These are phyloP conservation scores for Emys orbicularis DNA, from an alignment of 2,797 vertebrate genomes.

Conservation along the genomic window DNA sequence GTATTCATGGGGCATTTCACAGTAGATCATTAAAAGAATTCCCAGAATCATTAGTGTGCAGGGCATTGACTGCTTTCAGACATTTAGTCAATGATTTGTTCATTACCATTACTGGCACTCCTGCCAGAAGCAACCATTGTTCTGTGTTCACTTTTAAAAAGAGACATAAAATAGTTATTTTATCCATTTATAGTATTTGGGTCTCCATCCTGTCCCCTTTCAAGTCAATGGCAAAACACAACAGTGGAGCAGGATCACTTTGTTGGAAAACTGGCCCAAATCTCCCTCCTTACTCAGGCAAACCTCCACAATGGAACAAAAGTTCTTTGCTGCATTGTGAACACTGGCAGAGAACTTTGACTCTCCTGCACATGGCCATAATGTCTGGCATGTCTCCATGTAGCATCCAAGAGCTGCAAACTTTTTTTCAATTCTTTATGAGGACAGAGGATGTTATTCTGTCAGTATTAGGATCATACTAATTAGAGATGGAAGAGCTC, in stretches of 20 bases:
- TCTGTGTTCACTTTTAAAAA: background rate
- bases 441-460: background rate
- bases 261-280: background rate
- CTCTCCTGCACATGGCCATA: background rate
- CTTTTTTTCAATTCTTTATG: background rate
- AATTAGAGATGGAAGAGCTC: background rate
- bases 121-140: background rate
- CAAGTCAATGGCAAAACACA: background rate
- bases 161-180: background rate
- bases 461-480: background rate
- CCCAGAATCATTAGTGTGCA: slow-evolving; percentile 1
- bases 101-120: background rate
- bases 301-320: background rate
- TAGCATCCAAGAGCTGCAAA: background rate
- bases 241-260: background rate
- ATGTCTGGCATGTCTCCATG: background rate
- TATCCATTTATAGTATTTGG: background rate
- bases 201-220: background rate
- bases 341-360: background rate
- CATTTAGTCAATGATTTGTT: background rate
- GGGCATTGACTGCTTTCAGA: background rate
- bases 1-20: slow-evolving; percentile 6
- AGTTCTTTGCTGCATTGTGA: background rate
- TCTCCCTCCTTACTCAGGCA: background rate
- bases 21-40: slow-evolving; percentile 25